Evolutionary conservation across 2,797 vertebrate species (phyloP), one percentile per base, ranked within the genome.

Genomic region (Arnoldichthys spilopterus): DNA sequence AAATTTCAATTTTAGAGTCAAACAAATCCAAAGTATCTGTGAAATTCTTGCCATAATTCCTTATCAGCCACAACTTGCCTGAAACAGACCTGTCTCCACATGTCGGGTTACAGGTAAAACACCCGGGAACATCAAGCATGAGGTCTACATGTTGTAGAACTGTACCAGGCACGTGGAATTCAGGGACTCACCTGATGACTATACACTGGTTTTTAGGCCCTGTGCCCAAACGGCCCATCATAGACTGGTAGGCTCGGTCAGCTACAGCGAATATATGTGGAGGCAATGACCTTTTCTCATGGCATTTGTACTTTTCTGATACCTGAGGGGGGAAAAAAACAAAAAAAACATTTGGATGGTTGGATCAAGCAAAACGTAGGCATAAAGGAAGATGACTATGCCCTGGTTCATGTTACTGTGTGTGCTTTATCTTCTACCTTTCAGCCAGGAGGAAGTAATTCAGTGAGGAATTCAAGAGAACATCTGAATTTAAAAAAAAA

Each of bases 241-340:
- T 91, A 43, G 89, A 88, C 7, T 89, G 87, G 77, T 94, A 94
- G 1, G 93, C 91, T 20, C 91, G 64, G 83, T 91, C 89, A 4
- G 92, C 93, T 72, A 94, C 89, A 15, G 93, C 91, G 13, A 93
- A 94, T 78, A 94, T 91, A 74, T 93, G 93, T 0, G 93, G 92
- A 0, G 92, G 90, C 34, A 91, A 80, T 45, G 59, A 8, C 22
- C 63, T 85, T 1, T 84, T 89, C 32, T 87, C 85, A 6, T 83
- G 85, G 74, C 56, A 68, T 63, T 85, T 91, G 79, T 93, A 94
- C 12, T 6, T 78, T 73, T 92, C 90, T 0, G 92, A 88, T 22
- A 92, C 86, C 93, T 94, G 85, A 0, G 40, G 40, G 43, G n/a
- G n/a, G n/a, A n/a, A n/a, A n/a, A n/a, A n/a, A n/a, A n/a, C 34